phyloP scores from a whole-genome alignment of 2,888 invertebrate species.

The Phytoseiulus persimilis region DNA sequence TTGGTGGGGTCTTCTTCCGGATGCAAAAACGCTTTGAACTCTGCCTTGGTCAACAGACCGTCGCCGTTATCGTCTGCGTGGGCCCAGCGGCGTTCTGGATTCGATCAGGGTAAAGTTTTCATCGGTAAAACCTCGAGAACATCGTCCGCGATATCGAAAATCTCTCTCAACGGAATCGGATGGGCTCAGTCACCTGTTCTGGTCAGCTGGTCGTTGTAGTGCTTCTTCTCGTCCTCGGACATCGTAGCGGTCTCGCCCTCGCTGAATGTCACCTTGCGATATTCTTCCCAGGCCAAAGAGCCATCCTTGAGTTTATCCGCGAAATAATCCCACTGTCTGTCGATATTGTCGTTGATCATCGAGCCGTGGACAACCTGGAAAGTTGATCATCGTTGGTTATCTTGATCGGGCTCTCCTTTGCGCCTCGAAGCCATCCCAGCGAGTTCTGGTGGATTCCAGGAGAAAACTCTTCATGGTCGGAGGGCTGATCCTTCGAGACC shows the following conservation, averaged over 20 bases:
- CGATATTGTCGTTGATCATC: slow-evolving; percentile 46
- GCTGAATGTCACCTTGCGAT: slow-evolving; percentile 45
- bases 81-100: slow-evolving; percentile 46
- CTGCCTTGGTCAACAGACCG: slow-evolving; percentile 45
- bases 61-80: slow-evolving; percentile 46
- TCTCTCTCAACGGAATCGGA: too few relatives aligned
- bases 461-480: too few relatives aligned
- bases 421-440: too few relatives aligned
- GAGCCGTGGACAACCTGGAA: slow-evolving; percentile 43
- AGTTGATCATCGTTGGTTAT: too few relatives aligned
- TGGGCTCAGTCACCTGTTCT: neutral
- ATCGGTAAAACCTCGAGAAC: too few relatives aligned
- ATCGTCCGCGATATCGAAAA: too few relatives aligned
- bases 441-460: too few relatives aligned
- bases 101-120: slow-evolving; percentile 43
- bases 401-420: too few relatives aligned
- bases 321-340: slow-evolving; percentile 46
- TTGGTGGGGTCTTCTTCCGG: slow-evolving; percentile 46
- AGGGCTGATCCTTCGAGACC: too few relatives aligned
- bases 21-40: slow-evolving; percentile 46
- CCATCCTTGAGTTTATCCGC: slow-evolving; percentile 45
- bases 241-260: slow-evolving; percentile 42
- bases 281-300: slow-evolving; percentile 45
- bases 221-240: slow-evolving; percentile 21
- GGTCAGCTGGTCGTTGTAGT: slow-evolving; percentile 37